Percentiles rank a stretch among this genome's conserved stretches.
These are phyloP conservation scores for Umimayanthus chanpuru DNA, from an alignment of 92 coral and sea anemone species.

Conservation along the genomic window DNA sequence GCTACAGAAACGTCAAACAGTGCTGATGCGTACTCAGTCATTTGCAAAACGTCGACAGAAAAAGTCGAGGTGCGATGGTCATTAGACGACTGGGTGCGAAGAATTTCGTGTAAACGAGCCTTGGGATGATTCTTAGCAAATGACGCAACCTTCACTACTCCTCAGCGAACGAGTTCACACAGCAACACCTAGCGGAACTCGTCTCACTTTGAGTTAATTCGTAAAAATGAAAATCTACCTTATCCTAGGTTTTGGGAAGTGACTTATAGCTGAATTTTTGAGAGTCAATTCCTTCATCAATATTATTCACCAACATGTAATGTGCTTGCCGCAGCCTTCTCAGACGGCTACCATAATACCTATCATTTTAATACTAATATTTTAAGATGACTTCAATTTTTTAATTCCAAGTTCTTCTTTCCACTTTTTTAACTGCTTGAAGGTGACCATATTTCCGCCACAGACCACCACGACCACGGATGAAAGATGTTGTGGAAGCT, in stretches of 20 bases:
- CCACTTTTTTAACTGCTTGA: conserved; percentile 78
- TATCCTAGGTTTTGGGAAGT: too few relatives aligned
- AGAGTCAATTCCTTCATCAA: background rate
- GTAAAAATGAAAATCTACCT: too few relatives aligned
- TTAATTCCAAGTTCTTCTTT: conserved; percentile 61
- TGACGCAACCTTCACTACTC: background rate
- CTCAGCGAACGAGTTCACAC: background rate
- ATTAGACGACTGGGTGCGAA: too few relatives aligned
- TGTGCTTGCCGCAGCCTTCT: background rate
- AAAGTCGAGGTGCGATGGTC: too few relatives aligned
- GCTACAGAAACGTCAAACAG: too few relatives aligned
- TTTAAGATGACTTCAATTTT: background rate
- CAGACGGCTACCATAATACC: background rate
- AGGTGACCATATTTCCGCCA: conserved; percentile 86
- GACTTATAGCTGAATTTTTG: background rate
- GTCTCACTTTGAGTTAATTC: too few relatives aligned
- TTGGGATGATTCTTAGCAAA: too few relatives aligned
- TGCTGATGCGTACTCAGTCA: too few relatives aligned
- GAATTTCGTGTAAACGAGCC: too few relatives aligned
- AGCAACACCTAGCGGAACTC: background rate
- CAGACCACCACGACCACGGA: conserved; percentile 90
- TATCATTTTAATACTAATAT: too few relatives aligned
- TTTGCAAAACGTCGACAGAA: too few relatives aligned
- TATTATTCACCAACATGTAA: background rate
- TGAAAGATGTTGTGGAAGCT: conserved; percentile 57